phyloP scores from a whole-genome alignment of 2,888 invertebrate species.

The Sicus ferrugineus region DNA sequence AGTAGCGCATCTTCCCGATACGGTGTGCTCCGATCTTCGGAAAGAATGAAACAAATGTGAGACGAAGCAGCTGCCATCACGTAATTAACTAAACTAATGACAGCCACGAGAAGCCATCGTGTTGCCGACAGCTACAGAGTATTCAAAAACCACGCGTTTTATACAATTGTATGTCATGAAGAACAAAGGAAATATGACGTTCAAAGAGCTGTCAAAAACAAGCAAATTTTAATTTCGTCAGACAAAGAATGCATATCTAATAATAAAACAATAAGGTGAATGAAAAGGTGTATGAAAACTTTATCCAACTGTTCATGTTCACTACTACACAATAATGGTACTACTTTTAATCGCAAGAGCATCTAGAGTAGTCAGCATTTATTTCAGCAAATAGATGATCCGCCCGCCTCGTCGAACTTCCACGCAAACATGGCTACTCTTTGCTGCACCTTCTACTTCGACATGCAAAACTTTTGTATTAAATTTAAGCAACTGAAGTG shows the following conservation, averaged over 20 bases:
- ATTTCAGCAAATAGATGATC: too few relatives aligned
- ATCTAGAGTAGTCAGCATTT: too few relatives aligned
- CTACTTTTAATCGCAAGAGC: too few relatives aligned
- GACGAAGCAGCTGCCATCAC: background rate
- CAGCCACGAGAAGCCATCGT: background rate
- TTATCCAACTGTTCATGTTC: too few relatives aligned
- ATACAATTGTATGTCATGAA: too few relatives aligned
- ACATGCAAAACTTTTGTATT: constrained; percentile 4
- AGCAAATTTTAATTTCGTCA: too few relatives aligned
- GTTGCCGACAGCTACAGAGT: background rate
- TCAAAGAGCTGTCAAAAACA: background rate
- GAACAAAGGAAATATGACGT: too few relatives aligned
- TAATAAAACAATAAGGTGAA: too few relatives aligned
- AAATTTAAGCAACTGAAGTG: background rate
- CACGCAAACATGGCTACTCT: background rate
- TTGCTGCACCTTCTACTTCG: background rate
- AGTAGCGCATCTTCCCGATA: too few relatives aligned
- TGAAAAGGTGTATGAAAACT: too few relatives aligned
- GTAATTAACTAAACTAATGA: background rate
- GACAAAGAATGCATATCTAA: background rate
- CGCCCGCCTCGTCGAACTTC: background rate
- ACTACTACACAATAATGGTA: too few relatives aligned
- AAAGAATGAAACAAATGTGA: background rate
- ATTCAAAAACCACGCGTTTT: too few relatives aligned
- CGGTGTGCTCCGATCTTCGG: background rate